Base-by-base conservation (phyloP, 2,113 vertebrate species). In the Mormoops blainvillei region DNA sequence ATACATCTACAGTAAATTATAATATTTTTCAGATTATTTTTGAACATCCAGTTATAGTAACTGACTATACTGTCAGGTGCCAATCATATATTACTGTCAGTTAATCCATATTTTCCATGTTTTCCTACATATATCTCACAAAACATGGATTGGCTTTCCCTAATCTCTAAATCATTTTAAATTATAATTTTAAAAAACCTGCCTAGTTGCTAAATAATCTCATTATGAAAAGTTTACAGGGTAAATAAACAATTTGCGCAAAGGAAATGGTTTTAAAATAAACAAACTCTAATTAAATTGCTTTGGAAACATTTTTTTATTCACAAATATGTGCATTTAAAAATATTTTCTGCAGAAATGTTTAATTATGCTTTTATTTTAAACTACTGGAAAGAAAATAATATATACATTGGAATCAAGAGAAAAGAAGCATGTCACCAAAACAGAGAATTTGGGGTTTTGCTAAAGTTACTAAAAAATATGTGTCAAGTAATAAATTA, bases 151-250 rank as follows among this genome's bases (percentile, higher is more conserved):
- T 94, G 33, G 18, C 14, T 45, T 78, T 41, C 70, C 87, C 63
- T 94, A 91, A 74, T 87, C 6, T 70, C 26, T 70, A 28, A 68
- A 19, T 95, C 78, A 85, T 76, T 91, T 87, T 26, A 52, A 89
- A n/a, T 82, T 58, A 24, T 58, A 89, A 86, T 91, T 92, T 80
- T 0, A 5, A 83, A 87, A 68, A 74, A 56, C 68, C 24, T 80
- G 26, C 85, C 36, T 9, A 43, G 24, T 67, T 96, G 19, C n/a
- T 97, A 93, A 89, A 87, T 95, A 91, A 58, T n/a, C 33, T 89
- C 13, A 92, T 74, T 71, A 65, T 67, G 28, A 81, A 71, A 58
- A 63, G n/a, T 24, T 61, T 89, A 6, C 5, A 67, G 4, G 9
- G 19, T 38, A 89, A 94, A 94, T 63, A 82, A 88, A 93, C 38